phyloP scores from a whole-genome alignment of 2,113 vertebrate genomes.

The Gadus chalcogrammus region DNA sequence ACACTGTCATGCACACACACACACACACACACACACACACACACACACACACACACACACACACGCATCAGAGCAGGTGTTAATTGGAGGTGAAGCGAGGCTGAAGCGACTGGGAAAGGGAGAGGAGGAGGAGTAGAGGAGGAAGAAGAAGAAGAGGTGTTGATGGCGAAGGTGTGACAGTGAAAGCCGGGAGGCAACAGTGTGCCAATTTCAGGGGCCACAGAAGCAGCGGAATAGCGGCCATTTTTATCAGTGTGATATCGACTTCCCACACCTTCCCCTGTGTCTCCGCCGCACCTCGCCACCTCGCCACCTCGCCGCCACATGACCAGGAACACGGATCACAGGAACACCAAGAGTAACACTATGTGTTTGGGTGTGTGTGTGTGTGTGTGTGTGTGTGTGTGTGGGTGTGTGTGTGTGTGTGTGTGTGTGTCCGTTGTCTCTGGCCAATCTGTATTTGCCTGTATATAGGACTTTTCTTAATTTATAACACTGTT shows the following conservation, averaged over 20 bases:
- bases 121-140: constrained; percentile 51
- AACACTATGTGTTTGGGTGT: too few species aligned
- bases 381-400: too few species aligned
- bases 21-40: constrained; percentile 21
- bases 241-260: constrained; percentile 49
- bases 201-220: constrained; percentile 20
- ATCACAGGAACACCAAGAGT: too few species aligned
- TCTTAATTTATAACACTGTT: too few species aligned
- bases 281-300: neutral
- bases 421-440: too few species aligned
- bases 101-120: constrained; percentile 46
- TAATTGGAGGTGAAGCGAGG: constrained; percentile 73
- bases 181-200: constrained; percentile 35
- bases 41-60: constrained; percentile 24
- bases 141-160: constrained; percentile 59
- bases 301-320: too few species aligned
- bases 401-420: too few species aligned
- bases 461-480: too few species aligned
- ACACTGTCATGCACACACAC: too few species aligned
- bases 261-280: constrained; percentile 20
- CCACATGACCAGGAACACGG: too few species aligned
- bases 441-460: too few species aligned
- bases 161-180: constrained; percentile 59
- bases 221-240: constrained; percentile 33
- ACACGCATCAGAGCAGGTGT: constrained; percentile 57